phyloP scores from a whole-genome alignment of 2,113 vertebrate species.

The Actenoides lindsayi region DNA sequence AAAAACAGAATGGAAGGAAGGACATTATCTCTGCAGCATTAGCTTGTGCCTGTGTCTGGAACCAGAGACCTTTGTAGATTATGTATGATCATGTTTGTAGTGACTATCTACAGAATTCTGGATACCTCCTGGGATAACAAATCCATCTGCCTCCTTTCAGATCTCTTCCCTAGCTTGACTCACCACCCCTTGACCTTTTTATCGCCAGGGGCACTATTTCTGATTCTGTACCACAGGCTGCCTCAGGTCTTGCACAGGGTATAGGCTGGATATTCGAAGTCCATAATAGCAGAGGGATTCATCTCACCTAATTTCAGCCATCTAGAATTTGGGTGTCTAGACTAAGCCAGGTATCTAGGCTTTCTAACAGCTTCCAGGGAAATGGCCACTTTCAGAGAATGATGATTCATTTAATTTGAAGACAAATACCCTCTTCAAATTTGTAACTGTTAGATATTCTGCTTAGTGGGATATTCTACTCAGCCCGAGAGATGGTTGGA shows the following conservation, averaged over 20 bases:
- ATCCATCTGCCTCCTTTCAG: neutral
- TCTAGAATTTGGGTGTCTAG: neutral
- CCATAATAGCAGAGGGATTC: neutral
- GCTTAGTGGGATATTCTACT: neutral
- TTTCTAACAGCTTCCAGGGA: neutral
- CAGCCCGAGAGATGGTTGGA: neutral
- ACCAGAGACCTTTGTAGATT: neutral
- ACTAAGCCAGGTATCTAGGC: neutral
- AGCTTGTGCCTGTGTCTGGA: neutral
- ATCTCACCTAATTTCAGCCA: neutral
- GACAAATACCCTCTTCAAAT: neutral
- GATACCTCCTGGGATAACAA: neutral
- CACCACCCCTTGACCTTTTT: neutral
- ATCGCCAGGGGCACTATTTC: neutral
- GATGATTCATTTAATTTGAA: conserved; percentile 31
- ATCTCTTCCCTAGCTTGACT: neutral
- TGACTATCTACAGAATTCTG: neutral
- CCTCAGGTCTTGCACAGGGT: neutral
- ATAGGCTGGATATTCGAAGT: neutral
- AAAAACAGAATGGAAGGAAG: neutral
- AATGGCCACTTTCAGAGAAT: conserved; percentile 4
- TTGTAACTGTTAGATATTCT: neutral
- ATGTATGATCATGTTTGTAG: too few relatives aligned
- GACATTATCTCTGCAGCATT: neutral
- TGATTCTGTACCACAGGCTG: neutral